phyloP scores from a whole-genome alignment of 1,140 invertebrate species.

The Nephotettix cincticeps region DNA sequence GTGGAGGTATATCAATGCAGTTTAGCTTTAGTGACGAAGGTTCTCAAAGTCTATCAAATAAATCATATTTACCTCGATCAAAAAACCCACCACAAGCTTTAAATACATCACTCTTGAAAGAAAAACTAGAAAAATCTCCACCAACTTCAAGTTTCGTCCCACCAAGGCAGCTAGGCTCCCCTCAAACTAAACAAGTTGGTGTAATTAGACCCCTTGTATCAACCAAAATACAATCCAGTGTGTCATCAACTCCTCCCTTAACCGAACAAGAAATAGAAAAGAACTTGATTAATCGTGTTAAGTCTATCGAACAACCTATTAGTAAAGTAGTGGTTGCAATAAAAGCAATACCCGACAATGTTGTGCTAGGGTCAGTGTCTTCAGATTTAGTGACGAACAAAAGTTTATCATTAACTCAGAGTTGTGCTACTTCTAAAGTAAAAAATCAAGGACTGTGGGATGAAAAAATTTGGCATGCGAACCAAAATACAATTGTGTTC shows the following conservation, averaged over 20 bases:
- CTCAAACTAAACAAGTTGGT: conserved; percentile 56
- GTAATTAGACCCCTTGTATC: conserved; percentile 60
- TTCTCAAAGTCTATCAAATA: conserved; percentile 39
- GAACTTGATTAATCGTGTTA: conserved; percentile 67
- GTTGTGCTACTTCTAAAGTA: conserved; percentile 23
- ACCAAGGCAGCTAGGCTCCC: conserved; percentile 31
- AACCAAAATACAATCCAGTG: conserved; percentile 42
- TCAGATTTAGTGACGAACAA: conserved; percentile 22
- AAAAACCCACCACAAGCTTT: conserved; percentile 33
- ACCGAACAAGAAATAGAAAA: conserved; percentile 67
- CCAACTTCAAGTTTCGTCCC: conserved; percentile 24
- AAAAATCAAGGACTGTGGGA: conserved; percentile 50
- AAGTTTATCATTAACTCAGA: conserved; percentile 16
- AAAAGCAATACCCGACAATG: conserved; percentile 36
- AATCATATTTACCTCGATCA: conserved; percentile 54
- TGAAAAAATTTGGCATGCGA: conserved; percentile 54
- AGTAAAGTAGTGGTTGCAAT: conserved; percentile 54
- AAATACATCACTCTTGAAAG: conserved; percentile 30
- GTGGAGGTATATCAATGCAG: conserved; percentile 60
- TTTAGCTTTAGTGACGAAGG: conserved; percentile 55
- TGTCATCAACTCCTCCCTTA: conserved; percentile 46
- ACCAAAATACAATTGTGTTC: conserved; percentile 75
- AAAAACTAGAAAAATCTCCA: conserved; percentile 11
- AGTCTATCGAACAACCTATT: conserved; percentile 56
- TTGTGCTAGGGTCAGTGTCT: conserved; percentile 31